Base-by-base conservation (phyloP, 2,888 invertebrate genomes). In the Plebejus argus region DNA sequence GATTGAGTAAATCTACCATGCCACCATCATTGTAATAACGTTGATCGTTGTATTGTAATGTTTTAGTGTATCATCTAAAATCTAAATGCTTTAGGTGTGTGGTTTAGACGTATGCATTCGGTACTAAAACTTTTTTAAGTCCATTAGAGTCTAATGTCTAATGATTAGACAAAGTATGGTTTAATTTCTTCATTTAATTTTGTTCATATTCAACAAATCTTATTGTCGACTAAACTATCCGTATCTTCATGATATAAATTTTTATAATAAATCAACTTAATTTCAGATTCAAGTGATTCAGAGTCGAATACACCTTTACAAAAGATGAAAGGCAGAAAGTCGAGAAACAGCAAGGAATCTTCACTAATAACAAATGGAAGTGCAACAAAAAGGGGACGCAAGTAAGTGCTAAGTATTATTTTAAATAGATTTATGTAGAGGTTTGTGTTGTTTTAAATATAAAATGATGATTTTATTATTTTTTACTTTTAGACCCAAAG, bases 271-370 rank as follows among this genome's bases (percentile, higher is more conserved):
- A 15, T 20, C 6, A 72, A 72, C 33, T 15, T 53, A 53, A 82
- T 35, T 45, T 45, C 86, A 93, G 93, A 94, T 72, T 92, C 94
- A 0, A 92, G 93, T 33, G 94, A 94, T 84, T 93, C 94, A 78
- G 94, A 94, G 33, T 90, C 91, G 80, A 91, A 92, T 84, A 89
- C 89, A n/a, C 86, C 89, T 71, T 84, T 93, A 77, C 89, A 91
- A 83, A 88, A 90, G 85, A 83, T 93, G 83, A 88, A 92, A 89
- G 80, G 81, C 15, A 82, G 85, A 1, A 84, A 84, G 75, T 81
- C 85, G 0, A 83, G 91, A 4, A 81, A 81, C 77, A 92, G 92
- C 80, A 90, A 90, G 82, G 93, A 93, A 53, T 79, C 88, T 0
- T 90, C 92, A 18, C 91, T 90, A 0, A 75, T 88, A n/a, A 84